Percentiles rank a stretch among this genome's conserved stretches.
phyloP scores from a whole-genome alignment of 2,113 vertebrate species.

The Crotophaga sulcirostris region DNA sequence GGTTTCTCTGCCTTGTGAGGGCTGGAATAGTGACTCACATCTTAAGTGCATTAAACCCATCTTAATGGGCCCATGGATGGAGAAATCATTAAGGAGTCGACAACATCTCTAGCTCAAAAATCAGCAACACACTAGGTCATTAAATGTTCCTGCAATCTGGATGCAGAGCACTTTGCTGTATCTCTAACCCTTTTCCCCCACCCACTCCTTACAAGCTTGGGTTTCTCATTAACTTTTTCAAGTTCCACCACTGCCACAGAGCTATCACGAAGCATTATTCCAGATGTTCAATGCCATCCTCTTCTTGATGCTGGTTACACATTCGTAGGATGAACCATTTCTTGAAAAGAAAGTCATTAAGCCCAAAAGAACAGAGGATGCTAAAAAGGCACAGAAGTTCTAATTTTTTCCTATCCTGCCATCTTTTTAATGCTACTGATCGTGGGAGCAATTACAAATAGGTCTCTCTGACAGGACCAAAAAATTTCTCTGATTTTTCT shows the following conservation, averaged over 20 bases:
- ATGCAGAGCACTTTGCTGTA: neutral
- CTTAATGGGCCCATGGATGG: neutral
- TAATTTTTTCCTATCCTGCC: neutral
- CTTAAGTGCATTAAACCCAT: neutral
- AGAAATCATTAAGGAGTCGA: conserved; percentile 6
- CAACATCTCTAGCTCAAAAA: conserved; percentile 2
- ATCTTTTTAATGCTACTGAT: neutral
- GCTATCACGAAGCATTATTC: neutral
- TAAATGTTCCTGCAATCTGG: neutral
- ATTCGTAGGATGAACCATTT: neutral
- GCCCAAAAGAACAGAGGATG: neutral
- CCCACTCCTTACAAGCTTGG: neutral
- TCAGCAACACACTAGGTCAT: neutral
- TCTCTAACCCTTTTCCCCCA: conserved; percentile 1
- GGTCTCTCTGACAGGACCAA: neutral
- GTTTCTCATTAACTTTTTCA: conserved; percentile 26
- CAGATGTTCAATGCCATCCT: conserved; percentile 20
- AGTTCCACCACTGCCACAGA: conserved; percentile 26
- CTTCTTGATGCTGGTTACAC: neutral
- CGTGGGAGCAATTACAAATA: neutral
- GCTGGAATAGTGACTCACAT: neutral
- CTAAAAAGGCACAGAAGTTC: neutral
- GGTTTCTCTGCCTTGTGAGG: neutral
- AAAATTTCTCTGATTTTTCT: neutral
- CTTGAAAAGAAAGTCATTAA: neutral